Base-by-base conservation (phyloP, 1,140 invertebrate genomes). In the Proales similis region DNA sequence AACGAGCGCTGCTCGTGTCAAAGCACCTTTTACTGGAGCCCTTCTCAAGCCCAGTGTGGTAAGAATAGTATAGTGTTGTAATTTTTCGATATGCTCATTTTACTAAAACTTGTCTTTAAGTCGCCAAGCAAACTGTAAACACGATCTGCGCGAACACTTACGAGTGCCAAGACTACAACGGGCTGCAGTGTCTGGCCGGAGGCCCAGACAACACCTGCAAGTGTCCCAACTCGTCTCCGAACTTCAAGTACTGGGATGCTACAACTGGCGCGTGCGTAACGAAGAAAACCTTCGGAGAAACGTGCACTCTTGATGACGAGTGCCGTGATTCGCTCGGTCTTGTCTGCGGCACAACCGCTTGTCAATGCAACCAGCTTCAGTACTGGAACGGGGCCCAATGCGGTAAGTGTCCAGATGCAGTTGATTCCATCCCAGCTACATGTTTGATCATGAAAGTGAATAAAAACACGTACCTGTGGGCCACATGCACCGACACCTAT, bases 91-190 rank as follows among this genome's bases (percentile, higher is more conserved):
- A 53, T n/a, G 9, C 11, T 20, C 24, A 36, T 14, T 36, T 6
- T 38, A n/a, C 42, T 17, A n/a, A 33, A 5, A 36, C 17, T 36
- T 3, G 1, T 27, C 27, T 36, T 12, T 5, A 2, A 53, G 48
- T 29, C 4, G 19, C 42, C 7, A 53, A 36, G 27, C 14, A 53
- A 24, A 29, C 11, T 22, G 22, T 29, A 22, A 53, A 53, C 48
- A 36, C 30, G n/a, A 22, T 14, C 22, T 53, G 48, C 11, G 26
- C 48, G 9, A 14, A 53, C 9, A 53, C 29, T 38, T 53, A 53
- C 27, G n/a, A 53, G 42, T 53, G 48, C 9, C 22, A 36, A 38
- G 48, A 53, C 42, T 53, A 53, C 30, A 36, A 33, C 42, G 48
- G 48, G 9, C 27, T 53, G 6, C 20, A 24, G 22, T 53, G 48